These are phyloP conservation scores for Pangasius sanitwongsei DNA, from an alignment of 2,797 vertebrate species.

Conservation along the genomic window DNA sequence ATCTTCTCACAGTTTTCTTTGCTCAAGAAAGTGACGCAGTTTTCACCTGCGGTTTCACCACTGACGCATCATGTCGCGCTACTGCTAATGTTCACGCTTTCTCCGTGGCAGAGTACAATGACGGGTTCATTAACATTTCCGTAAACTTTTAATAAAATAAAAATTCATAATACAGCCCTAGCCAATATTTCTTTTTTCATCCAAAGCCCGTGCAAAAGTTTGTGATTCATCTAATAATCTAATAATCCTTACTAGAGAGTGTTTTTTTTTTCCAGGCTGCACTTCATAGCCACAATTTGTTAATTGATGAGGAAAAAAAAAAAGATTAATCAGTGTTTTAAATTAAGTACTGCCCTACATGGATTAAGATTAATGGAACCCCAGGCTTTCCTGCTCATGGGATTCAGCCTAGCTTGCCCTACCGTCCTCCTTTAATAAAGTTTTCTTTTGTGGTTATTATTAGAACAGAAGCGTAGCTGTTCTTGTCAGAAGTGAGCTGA, in stretches of 20 bases:
- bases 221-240: background rate
- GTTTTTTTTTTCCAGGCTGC: background rate
- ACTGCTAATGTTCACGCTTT: background rate
- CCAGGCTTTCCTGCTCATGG: constrained; percentile 34
- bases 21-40: background rate
- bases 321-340: constrained; percentile 42
- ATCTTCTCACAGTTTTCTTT: background rate
- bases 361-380: constrained; percentile 44
- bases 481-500: constrained; percentile 30
- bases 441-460: constrained; percentile 47
- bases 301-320: constrained; percentile 6
- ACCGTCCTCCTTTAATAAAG: constrained; percentile 23
- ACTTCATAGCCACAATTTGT: background rate
- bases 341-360: constrained; percentile 21
- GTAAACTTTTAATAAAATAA: background rate
- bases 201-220: background rate
- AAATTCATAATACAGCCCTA: background rate
- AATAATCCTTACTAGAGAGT: background rate
- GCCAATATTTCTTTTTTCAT: background rate
- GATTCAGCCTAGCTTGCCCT: constrained; percentile 21
- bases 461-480: constrained; percentile 28
- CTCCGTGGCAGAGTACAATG: background rate
- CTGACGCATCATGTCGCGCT: no score
- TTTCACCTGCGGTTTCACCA: background rate
- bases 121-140: background rate